Conservation (phyloP, 2,797 vertebrate genomes). For the Oophaga sylvatica region DNA sequence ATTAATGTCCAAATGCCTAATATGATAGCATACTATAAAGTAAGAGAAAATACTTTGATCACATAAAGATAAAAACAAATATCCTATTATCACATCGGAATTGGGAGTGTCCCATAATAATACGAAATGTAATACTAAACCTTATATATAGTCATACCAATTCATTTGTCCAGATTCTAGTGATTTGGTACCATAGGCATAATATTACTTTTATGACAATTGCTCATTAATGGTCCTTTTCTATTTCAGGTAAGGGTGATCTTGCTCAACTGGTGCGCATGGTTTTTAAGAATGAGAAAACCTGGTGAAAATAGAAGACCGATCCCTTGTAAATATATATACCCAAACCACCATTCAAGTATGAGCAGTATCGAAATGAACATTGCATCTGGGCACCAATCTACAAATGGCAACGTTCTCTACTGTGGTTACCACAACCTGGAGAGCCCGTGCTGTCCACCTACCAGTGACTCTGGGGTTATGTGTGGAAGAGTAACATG, state of each 20-base stretch:
- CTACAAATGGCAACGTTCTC: constrained; percentile 81
- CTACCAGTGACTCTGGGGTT: constrained; percentile 74
- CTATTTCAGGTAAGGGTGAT: constrained; percentile 80
- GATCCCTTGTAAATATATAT: constrained; percentile 68
- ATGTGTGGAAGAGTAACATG: constrained; percentile 71
- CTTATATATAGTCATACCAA: neutral
- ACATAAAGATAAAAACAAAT: too few relatives aligned
- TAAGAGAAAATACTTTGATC: too few relatives aligned
- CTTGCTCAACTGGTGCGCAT: constrained; percentile 90
- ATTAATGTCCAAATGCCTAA: too few relatives aligned
- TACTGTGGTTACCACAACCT: constrained; percentile 80
- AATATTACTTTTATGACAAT: neutral
- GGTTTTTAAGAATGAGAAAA: constrained; percentile 93
- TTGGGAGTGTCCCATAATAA: neutral
- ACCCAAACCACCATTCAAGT: constrained; percentile 75
- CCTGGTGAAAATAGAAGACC: constrained; percentile 78
- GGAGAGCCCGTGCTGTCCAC: constrained; percentile 79
- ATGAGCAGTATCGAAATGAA: constrained; percentile 80
- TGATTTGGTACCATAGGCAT: neutral
- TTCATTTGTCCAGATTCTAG: neutral
- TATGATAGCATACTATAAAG: too few relatives aligned
- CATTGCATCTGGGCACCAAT: constrained; percentile 74
- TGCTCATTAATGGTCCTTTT: neutral
- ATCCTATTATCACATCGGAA: too few relatives aligned
- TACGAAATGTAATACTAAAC: neutral